A percentile compares a stretch with the other conserved stretches of the same genome.
phyloP scores from a whole-genome alignment of 2,888 invertebrate species.

The Morpho deidamia region DNA sequence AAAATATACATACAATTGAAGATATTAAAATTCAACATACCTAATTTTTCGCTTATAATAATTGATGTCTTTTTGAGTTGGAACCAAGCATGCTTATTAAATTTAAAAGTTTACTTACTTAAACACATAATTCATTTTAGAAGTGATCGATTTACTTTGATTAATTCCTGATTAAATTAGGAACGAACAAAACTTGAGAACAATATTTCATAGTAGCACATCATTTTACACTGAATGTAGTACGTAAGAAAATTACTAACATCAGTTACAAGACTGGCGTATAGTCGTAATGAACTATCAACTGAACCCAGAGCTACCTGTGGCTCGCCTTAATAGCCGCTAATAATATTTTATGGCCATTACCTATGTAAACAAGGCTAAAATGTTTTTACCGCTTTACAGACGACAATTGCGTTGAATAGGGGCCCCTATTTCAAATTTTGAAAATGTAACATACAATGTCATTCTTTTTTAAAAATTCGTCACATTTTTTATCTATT shows the following conservation, averaged over 20 bases:
- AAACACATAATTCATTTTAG: no score
- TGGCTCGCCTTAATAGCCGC: constrained; percentile 64
- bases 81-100: no score
- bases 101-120: no score
- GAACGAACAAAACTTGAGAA: no score
- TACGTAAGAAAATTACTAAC: constrained; percentile 56
- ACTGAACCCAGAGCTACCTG: constrained; percentile 62
- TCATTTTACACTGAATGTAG: constrained; percentile 26
- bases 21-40: no score
- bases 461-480: constrained; percentile 33
- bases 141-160: no score
- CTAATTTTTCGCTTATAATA: no score
- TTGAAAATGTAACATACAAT: constrained; percentile 38
- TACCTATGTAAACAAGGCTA: constrained; percentile 70
- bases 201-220: constrained; percentile 25
- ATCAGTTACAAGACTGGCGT: constrained; percentile 58
- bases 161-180: no score
- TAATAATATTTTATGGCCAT: constrained; percentile 74
- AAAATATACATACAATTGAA: no score
- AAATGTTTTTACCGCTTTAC: constrained; percentile 58
- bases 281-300: constrained; percentile 57
- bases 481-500: constrained; percentile 15
- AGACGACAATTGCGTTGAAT: constrained; percentile 60
- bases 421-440: constrained; percentile 44
- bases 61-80: no score